These are phyloP conservation scores for Cheilosia impressa DNA, from an alignment of 2,888 invertebrate species.

Conservation along the genomic window DNA sequence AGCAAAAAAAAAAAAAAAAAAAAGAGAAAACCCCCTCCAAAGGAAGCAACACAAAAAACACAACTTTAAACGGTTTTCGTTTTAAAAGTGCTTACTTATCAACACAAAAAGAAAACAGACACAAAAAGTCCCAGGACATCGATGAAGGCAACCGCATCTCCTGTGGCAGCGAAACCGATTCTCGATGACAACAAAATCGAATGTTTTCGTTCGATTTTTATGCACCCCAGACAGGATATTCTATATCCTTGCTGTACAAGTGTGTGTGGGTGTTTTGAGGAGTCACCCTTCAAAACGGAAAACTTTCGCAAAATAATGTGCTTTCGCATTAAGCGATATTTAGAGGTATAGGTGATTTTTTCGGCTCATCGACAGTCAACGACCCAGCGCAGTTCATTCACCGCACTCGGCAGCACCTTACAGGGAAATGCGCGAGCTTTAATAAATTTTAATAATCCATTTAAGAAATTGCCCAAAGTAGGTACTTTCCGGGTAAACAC, in stretches of 20 bases:
- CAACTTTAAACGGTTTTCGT: constrained; percentile 64
- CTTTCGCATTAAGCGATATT: constrained; percentile 46
- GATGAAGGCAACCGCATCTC: constrained; percentile 15
- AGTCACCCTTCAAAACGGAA: constrained; percentile 17
- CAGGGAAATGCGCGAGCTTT: background rate
- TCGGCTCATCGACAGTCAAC: constrained; percentile 18
- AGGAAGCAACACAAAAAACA: constrained; percentile 17
- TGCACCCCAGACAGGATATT: constrained; percentile 45
- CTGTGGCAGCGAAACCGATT: constrained; percentile 39
- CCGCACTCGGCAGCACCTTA: background rate
- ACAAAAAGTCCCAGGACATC: background rate
- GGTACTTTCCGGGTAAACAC: constrained; percentile 28
- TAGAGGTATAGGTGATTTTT: background rate
- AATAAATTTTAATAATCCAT: constrained; percentile 35
- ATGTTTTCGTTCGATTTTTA: constrained; percentile 45
- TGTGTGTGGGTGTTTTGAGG: background rate
- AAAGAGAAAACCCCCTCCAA: background rate
- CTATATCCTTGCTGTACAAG: background rate
- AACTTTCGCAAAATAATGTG: constrained; percentile 50
- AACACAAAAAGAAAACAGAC: constrained; percentile 12
- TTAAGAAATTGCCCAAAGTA: constrained; percentile 19
- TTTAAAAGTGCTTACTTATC: constrained; percentile 61
- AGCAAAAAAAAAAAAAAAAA: background rate
- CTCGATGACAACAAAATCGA: constrained; percentile 58
- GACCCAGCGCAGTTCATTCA: constrained; percentile 47